These are phyloP conservation scores for Cardiocondyla obscurior DNA, from an alignment of 1,140 invertebrate genomes.

Conservation along the genomic window DNA sequence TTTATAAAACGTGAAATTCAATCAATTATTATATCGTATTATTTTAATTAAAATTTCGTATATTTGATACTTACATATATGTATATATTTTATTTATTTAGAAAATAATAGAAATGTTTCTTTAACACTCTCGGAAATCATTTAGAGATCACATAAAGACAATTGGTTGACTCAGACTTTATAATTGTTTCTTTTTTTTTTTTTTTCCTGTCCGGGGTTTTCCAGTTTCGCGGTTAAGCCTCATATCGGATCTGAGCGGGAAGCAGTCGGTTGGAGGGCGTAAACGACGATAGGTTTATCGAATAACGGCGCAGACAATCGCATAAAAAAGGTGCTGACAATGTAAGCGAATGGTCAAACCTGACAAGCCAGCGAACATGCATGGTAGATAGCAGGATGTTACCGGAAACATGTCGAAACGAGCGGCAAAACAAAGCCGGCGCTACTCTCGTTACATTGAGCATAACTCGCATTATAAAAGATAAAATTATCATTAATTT, in stretches of 20 bases:
- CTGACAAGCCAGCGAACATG: constrained; percentile 36
- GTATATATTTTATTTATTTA: background rate
- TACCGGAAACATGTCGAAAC: constrained; percentile 48
- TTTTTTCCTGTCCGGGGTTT: background rate
- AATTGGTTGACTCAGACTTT: background rate
- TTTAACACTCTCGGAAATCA: background rate
- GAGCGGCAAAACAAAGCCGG: constrained; percentile 17
- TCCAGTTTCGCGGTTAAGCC: constrained; percentile 36
- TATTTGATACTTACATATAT: background rate
- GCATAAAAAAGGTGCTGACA: constrained; percentile 52
- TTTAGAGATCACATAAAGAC: background rate
- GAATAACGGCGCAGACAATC: constrained; percentile 65
- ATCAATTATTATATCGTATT: background rate
- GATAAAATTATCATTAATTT: no score
- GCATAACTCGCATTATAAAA: background rate
- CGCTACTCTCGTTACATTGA: background rate
- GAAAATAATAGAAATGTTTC: background rate
- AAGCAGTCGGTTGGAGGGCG: constrained; percentile 75
- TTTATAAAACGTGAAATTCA: no score
- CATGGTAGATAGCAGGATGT: constrained; percentile 33
- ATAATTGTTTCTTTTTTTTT: background rate
- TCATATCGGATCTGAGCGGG: constrained; percentile 72
- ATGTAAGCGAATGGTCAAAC: constrained; percentile 54
- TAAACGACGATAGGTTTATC: constrained; percentile 77
- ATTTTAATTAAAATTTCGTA: background rate